A percentile compares a stretch with the other conserved stretches of the same genome.
Evolutionary conservation across 2,888 invertebrate species (phyloP).

Genomic region (Tinea pellionella): DNA sequence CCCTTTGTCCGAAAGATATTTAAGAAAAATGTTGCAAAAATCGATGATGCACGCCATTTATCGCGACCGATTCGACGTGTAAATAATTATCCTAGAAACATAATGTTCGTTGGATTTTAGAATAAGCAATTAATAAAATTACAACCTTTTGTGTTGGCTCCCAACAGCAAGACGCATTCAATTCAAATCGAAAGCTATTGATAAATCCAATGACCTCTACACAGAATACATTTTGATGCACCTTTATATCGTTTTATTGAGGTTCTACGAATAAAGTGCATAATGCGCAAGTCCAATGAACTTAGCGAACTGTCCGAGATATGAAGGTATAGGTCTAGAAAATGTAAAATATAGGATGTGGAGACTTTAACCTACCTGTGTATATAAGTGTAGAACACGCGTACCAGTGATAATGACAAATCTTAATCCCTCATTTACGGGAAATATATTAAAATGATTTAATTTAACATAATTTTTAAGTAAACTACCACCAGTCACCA

Average conservation of each 20-base stretch:
- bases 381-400: neutral
- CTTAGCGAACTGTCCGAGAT: slow-evolving; percentile 1
- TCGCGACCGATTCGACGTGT: neutral
- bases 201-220: slow-evolving; percentile 2
- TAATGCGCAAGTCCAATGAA: slow-evolving; percentile 9
- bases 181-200: slow-evolving; percentile 1
- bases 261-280: neutral
- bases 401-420: neutral
- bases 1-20: neutral
- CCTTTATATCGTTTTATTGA: neutral
- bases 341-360: neutral
- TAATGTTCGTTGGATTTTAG: neutral
- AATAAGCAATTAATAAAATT: neutral
- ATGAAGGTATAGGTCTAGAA: neutral
- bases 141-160: neutral
- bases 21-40: neutral
- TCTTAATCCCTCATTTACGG: neutral
- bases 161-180: neutral
- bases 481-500: neutral
- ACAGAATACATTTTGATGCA: slow-evolving; percentile 1
- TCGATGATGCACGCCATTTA: neutral
- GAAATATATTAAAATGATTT: neutral
- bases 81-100: neutral
- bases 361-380: neutral
- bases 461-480: neutral